These are phyloP conservation scores for Betta splendens DNA, from an alignment of 2,797 vertebrate genomes.

Conservation along the genomic window DNA sequence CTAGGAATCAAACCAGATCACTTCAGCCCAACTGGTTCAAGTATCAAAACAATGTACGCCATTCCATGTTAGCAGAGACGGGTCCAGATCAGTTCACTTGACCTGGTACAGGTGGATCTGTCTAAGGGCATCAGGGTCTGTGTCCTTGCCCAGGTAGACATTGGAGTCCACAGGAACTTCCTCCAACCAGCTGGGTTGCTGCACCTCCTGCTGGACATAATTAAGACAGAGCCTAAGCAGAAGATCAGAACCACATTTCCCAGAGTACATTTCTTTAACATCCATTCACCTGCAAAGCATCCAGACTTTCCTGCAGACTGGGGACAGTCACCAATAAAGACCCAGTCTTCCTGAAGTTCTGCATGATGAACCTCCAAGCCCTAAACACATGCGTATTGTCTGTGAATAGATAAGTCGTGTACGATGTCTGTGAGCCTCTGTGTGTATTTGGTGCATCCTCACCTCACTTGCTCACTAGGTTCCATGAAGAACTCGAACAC, in stretches of 20 bases:
- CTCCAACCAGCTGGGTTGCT: conserved; percentile 86
- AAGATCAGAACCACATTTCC: background rate
- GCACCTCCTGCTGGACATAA: conserved; percentile 70
- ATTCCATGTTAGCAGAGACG: background rate
- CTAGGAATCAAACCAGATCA: background rate
- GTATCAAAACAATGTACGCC: background rate
- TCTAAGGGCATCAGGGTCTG: conserved; percentile 84
- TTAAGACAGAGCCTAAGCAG: no score
- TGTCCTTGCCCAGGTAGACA: conserved; percentile 79
- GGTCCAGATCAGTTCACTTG: conserved; percentile 65
- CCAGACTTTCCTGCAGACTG: conserved; percentile 85
- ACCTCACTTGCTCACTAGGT: conserved; percentile 87
- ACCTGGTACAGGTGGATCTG: conserved; percentile 92
- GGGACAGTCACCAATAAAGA: conserved; percentile 89
- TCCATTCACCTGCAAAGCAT: conserved; percentile 80
- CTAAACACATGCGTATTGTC: conserved; percentile 70
- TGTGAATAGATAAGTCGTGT: no score
- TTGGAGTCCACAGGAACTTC: conserved; percentile 85
- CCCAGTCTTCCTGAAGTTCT: conserved; percentile 83
- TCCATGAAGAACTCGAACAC: conserved; percentile 96
- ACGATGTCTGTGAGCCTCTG: background rate
- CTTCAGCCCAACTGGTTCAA: background rate
- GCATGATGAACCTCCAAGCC: conserved; percentile 87
- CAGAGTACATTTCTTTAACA: background rate
- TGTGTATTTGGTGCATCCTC: conserved; percentile 27